Evolutionary conservation across 2,888 invertebrate genomes (phyloP), one percentile per base, ranked within the genome.

Genomic region (Spatulosminthurus flaviceps): DNA sequence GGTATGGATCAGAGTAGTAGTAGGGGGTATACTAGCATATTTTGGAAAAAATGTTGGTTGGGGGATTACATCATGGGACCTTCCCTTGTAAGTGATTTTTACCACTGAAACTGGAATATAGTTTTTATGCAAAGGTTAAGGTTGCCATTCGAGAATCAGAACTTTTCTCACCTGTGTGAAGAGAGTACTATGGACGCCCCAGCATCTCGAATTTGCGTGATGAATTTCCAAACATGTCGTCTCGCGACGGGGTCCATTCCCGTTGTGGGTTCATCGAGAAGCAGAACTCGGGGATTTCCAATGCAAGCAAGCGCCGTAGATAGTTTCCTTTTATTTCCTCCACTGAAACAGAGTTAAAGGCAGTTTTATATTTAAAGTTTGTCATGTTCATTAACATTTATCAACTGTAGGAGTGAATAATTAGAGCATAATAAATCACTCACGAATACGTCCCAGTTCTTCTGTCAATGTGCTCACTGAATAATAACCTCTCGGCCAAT

Each of bases 231-330:
- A 16, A 95, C 90, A 81, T 92, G 91, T 77, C 95, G 89, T 86
- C 94, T 92, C 5, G 95, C 93, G 0, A 92, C 92, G 0, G 94
- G 93, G 86, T 95, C 94, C 89, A 94, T 93, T 64, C 94, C 93
- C 1, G 67, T 66, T 7, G 91, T 90, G 24, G 93, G 93, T 87
- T 93, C 94, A 88, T 94, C 94, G 83, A 94, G 88, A 81, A 94
- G 89, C 29, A 93, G 90, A 43, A 93, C 89, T 29, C 90, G 89
- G 26, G 91, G 92, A 82, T 91, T 90, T 26, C 92, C 92, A 78
- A 94, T 92, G 82, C 94, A 90, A 42, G 92, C 91, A 85, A 94
- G 91, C 0, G 94, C 94, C 41, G 94, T 92, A 43, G 92, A 92
- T 29, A 95, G 87, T 86, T 94, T 94, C 71, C 94, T 89, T 84